Conservation (phyloP, 2,113 vertebrate genomes). For the Callithrix jacchus region DNA sequence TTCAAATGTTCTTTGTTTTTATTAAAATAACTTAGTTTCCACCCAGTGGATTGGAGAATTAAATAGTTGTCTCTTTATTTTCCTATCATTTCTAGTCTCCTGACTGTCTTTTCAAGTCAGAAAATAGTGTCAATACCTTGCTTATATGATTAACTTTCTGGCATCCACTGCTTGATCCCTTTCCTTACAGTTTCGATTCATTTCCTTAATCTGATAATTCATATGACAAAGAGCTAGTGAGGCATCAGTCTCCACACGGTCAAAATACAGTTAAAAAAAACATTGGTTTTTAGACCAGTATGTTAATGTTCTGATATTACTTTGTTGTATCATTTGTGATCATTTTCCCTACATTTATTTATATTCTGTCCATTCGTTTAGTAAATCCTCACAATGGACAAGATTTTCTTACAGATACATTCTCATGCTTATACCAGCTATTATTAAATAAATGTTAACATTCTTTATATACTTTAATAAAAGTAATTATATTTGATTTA, state of each 20-base stretch:
- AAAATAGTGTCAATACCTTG: not conserved
- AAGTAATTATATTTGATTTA: not conserved
- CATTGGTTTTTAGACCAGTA: not conserved
- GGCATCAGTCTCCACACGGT: not conserved
- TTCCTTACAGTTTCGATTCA: not conserved
- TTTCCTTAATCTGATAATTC: conserved; percentile 1
- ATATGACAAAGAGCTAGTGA: not conserved
- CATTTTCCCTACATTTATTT: conserved; percentile 41
- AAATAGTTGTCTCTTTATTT: not conserved
- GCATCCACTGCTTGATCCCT: not conserved
- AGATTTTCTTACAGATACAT: not conserved
- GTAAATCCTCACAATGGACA: not conserved
- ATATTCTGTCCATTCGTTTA: not conserved
- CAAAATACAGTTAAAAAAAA: not conserved
- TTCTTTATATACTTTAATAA: conserved; percentile 17
- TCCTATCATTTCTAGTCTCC: not conserved
- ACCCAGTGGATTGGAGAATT: not conserved
- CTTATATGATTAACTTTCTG: not conserved
- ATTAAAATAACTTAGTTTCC: not conserved
- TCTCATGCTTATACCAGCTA: not conserved
- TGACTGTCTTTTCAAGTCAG: not conserved
- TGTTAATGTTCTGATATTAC: conserved; percentile 23
- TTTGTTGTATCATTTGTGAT: conserved; percentile 16
- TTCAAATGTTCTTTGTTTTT: conserved; percentile 28
- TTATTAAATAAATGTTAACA: conserved; percentile 27